Evolutionary conservation across 2,888 invertebrate species (phyloP), one percentile per base, ranked within the genome.

Genomic region (Phytoseiulus persimilis): DNA sequence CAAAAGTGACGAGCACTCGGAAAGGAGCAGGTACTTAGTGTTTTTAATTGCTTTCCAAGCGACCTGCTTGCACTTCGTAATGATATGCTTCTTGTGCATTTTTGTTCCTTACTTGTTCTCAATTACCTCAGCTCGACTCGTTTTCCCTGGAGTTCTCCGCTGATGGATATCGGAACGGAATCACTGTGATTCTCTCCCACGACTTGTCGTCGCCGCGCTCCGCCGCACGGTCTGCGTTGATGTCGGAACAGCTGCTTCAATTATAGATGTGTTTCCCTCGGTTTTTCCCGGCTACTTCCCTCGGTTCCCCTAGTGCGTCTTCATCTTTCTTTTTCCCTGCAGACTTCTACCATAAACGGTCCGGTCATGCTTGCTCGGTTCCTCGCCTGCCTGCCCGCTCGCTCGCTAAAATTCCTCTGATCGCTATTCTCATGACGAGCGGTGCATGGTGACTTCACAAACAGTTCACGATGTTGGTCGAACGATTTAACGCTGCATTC

Each of bases 401-500:
- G 28, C 65, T 65, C 65, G 65, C 65, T 65, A 65, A 65, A 65
- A 65, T 14, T 65, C 14, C 28, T 65, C 18, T 65, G 65, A 6
- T 65, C 14, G 65, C 65, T 28, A 23, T 23, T 3, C 65, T 65
- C 65, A 65, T 46, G 9, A 14, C 46, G 46, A 46, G 46, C 46
- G 46, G 14, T 11, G 46, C 46, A 46, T 65, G 65, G 65, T 65
- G 11, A 65, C 23, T 65, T 65, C 65, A 65, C 65, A 65, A 65
- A 65, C 65, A 65, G 65, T 65, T 65, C 65, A 65, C 65, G 65
- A 65, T 65, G 65, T 65, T 65, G 65, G 65, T 28, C 28, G 65
- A 65, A 65, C 65, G 65, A 65, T 65, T 65, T 65, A 65, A 65
- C 65, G 65, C 65, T 65, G 65, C 65, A 65, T 65, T 65, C 65